Evolutionary conservation across 2,888 invertebrate species (phyloP).

Genomic region (Terebella lapidaria): DNA sequence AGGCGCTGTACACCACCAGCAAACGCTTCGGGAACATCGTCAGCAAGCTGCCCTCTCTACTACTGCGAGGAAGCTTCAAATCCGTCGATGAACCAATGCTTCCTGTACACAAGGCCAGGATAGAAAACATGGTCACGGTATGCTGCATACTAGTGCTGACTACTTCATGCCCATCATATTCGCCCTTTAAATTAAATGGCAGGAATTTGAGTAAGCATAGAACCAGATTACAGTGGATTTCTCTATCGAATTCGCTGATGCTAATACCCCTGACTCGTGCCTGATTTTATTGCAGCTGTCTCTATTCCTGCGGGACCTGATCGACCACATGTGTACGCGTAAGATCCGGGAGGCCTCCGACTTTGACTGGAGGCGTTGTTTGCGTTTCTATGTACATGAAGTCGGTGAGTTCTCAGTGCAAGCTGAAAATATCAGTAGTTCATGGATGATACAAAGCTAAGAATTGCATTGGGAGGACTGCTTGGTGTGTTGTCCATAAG

Average conservation of each 20-base stretch:
- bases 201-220: no score
- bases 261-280: no score
- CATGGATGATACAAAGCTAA: no score
- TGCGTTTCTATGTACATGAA: slow-evolving; percentile 44
- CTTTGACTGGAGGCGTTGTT: slow-evolving; percentile 51
- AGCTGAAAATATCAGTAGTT: no score
- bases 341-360: slow-evolving; percentile 49
- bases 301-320: slow-evolving; percentile 42
- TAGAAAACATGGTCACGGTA: slow-evolving; percentile 50
- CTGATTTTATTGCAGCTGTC: slow-evolving; percentile 49
- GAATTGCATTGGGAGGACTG: no score
- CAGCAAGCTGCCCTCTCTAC: slow-evolving; percentile 36
- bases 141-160: no score
- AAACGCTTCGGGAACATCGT: slow-evolving; percentile 41
- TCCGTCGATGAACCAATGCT: slow-evolving; percentile 42
- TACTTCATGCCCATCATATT: no score
- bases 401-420: slow-evolving; percentile 36
- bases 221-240: no score
- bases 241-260: no score
- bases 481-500: no score
- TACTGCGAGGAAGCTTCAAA: slow-evolving; percentile 39
- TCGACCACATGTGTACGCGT: slow-evolving; percentile 43
- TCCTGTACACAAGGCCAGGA: slow-evolving; percentile 41
- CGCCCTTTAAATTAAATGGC: no score
- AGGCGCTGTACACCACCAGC: slow-evolving; percentile 41